A percentile compares a stretch with the other conserved stretches of the same genome.
Evolutionary conservation across 2,797 vertebrate species (phyloP).

Genomic region (Myiotriccus ornatus): DNA sequence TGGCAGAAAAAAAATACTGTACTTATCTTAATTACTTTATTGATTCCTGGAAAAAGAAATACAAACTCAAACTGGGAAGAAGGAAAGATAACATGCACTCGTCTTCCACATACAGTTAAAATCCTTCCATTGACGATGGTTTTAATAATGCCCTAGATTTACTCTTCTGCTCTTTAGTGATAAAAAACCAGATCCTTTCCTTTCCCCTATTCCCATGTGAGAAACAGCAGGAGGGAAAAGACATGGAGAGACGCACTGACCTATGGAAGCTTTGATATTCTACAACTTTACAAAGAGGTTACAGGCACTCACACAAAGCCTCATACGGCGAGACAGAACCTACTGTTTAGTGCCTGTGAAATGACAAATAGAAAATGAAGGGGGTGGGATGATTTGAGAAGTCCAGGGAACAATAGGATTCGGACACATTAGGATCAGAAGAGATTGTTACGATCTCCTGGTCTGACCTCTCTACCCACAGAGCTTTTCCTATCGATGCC

Average conservation of each 20-base stretch:
- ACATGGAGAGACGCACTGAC: neutral
- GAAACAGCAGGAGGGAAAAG: neutral
- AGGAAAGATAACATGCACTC: neutral
- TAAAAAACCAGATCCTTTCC: neutral
- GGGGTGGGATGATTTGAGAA: neutral
- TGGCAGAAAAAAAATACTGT: neutral
- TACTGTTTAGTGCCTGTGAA: neutral
- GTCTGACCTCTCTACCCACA: neutral
- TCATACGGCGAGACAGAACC: fast-evolving
- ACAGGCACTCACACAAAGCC: neutral
- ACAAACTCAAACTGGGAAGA: neutral
- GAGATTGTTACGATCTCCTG: neutral
- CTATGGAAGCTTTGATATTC: neutral
- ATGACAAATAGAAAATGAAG: neutral
- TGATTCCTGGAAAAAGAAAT: neutral
- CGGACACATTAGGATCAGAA: fast-evolving
- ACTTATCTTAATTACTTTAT: neutral
- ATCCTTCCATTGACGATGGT: neutral
- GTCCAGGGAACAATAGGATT: neutral
- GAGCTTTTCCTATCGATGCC: neutral
- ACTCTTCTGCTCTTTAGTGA: neutral
- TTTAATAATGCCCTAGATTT: neutral
- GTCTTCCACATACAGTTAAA: neutral
- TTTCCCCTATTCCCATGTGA: neutral
- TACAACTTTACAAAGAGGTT: neutral